A percentile compares a stretch with the other conserved stretches of the same genome.
Evolutionary conservation across 23 tunicate species (phyloP).

Genomic region (Halocynthia aurantium): DNA sequence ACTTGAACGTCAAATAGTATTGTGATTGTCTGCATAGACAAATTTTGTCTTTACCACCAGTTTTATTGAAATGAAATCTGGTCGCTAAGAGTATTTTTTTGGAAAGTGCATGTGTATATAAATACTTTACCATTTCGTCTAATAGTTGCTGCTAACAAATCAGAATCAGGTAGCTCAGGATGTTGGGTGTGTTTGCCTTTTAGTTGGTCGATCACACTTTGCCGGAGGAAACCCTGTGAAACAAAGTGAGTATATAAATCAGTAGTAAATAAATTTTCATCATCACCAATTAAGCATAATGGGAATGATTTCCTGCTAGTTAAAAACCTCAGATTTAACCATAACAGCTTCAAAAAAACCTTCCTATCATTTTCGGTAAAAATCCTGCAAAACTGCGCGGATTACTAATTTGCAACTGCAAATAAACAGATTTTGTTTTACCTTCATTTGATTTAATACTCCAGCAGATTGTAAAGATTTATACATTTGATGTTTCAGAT

Average conservation of each 20-base stretch:
- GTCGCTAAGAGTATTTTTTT: background rate
- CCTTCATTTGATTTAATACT: slow-evolving; percentile 63
- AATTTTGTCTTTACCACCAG: background rate
- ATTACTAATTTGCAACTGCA: no score
- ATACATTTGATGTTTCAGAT: slow-evolving; percentile 66
- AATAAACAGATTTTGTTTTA: slow-evolving; percentile 1
- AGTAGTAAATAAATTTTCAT: no score
- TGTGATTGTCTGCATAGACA: slow-evolving; percentile 6
- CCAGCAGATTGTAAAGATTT: slow-evolving; percentile 71
- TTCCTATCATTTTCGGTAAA: no score
- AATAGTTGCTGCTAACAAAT: slow-evolving; percentile 56
- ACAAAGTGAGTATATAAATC: background rate
- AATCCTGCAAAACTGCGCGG: no score
- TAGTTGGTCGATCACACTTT: slow-evolving; percentile 73
- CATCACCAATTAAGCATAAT: no score
- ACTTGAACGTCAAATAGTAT: background rate
- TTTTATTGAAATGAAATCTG: no score
- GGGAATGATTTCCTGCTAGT: no score
- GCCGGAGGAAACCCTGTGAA: slow-evolving; percentile 69
- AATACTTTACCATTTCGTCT: slow-evolving; percentile 31
- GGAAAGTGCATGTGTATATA: background rate
- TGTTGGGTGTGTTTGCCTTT: slow-evolving; percentile 26
- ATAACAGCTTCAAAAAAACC: no score
- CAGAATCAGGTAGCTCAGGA: slow-evolving; percentile 10
- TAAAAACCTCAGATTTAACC: no score